A percentile compares a stretch with the other conserved stretches of the same genome.
These are phyloP conservation scores for Pachypanchax playfairii DNA, from an alignment of 2,113 vertebrate genomes.

Conservation along the genomic window DNA sequence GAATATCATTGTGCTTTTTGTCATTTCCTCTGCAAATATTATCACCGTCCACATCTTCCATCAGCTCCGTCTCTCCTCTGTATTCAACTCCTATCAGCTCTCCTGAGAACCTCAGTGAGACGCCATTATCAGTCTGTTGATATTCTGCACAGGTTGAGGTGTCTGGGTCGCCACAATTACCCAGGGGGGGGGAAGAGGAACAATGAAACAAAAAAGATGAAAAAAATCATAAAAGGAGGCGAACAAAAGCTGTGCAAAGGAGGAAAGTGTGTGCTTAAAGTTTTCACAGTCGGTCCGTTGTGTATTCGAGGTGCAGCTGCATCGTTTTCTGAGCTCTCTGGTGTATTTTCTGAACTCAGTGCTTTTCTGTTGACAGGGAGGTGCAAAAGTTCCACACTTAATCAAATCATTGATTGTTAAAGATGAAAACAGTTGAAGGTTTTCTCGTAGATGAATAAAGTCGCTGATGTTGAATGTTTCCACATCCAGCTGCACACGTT, in stretches of 20 bases:
- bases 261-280: slow-evolving; percentile 16
- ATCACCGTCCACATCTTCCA: slow-evolving; percentile 45
- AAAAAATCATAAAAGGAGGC: background rate
- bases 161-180: slow-evolving; percentile 44
- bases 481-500: background rate
- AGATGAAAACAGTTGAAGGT: slow-evolving; percentile 16
- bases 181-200: background rate
- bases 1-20: background rate
- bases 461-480: background rate
- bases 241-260: background rate
- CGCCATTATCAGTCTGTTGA: slow-evolving; percentile 30
- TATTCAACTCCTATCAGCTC: slow-evolving; percentile 20
- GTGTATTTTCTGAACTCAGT: slow-evolving; percentile 28
- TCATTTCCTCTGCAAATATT: slow-evolving; percentile 18
- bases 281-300: slow-evolving; percentile 31
- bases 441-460: slow-evolving; percentile 29
- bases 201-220: slow-evolving; percentile 10
- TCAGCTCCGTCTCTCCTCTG: slow-evolving; percentile 22
- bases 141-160: slow-evolving; percentile 54
- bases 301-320: slow-evolving; percentile 38
- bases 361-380: slow-evolving; percentile 13
- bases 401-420: slow-evolving; percentile 14
- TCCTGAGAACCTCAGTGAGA: slow-evolving; percentile 39
- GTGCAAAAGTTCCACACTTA: slow-evolving; percentile 4
- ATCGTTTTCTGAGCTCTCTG: slow-evolving; percentile 42